phyloP scores from a whole-genome alignment of 2,888 invertebrate genomes.

The Acronicta psi region DNA sequence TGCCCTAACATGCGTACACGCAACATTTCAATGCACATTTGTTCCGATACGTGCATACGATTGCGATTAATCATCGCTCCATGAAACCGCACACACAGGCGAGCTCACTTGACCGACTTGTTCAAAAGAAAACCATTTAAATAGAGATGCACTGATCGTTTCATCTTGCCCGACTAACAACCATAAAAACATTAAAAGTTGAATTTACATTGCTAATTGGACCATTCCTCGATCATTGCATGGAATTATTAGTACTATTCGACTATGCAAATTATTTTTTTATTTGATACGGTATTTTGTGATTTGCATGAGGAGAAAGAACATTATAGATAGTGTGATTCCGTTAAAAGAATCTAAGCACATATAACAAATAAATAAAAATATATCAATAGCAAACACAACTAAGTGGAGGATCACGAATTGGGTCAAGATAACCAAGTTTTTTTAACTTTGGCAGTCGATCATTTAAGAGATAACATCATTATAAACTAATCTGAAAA shows the following conservation, averaged over 20 bases:
- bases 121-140: constrained; percentile 65
- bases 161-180: constrained; percentile 53
- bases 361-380: constrained; percentile 7
- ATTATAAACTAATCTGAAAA: constrained; percentile 6
- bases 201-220: constrained; percentile 58
- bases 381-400: not conserved
- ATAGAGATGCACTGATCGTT: constrained; percentile 44
- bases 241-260: constrained; percentile 31
- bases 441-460: constrained; percentile 6
- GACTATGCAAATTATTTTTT: constrained; percentile 35
- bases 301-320: constrained; percentile 26
- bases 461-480: constrained; percentile 31
- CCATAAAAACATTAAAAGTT: constrained; percentile 46
- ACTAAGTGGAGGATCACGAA: constrained; percentile 9
- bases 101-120: constrained; percentile 68
- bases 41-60: constrained; percentile 58
- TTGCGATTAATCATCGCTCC: constrained; percentile 62
- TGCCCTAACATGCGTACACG: constrained; percentile 49
- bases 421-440: not conserved
- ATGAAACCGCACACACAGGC: constrained; percentile 57
- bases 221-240: constrained; percentile 22
- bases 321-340: constrained; percentile 15
- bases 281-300: constrained; percentile 16
- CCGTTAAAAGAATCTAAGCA: constrained; percentile 8
- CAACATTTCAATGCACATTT: constrained; percentile 55